These are phyloP conservation scores for Heteromormyrus szaboi DNA, from an alignment of 2,797 vertebrate species.

Conservation along the genomic window DNA sequence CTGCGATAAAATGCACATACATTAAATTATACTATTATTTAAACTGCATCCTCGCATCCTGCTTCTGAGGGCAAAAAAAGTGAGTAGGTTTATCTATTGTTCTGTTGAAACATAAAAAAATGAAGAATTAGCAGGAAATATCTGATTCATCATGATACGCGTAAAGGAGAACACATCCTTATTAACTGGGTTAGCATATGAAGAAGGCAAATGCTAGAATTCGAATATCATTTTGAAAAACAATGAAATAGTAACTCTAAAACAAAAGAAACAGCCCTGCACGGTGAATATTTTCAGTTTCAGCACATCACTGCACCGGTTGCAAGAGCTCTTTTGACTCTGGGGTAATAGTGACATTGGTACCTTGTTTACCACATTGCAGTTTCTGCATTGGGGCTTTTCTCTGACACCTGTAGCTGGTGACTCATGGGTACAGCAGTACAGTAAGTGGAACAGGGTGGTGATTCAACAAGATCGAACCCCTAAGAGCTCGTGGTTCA, in stretches of 20 bases:
- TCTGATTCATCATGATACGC: not conserved
- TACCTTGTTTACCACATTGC: slow-evolving; percentile 46
- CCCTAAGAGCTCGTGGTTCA: slow-evolving; percentile 7
- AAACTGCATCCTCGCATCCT: not conserved
- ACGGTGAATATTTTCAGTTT: slow-evolving; percentile 35
- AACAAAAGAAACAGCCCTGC: slow-evolving; percentile 32
- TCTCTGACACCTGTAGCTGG: slow-evolving; percentile 49
- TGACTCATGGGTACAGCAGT: slow-evolving; percentile 45
- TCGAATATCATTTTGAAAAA: not conserved
- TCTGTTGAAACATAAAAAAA: not conserved
- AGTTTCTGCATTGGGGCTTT: slow-evolving; percentile 33
- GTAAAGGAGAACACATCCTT: not conserved
- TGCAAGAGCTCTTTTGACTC: slow-evolving; percentile 14
- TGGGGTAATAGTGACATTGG: slow-evolving; percentile 39
- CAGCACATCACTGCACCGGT: slow-evolving; percentile 15
- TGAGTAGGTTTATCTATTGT: not conserved
- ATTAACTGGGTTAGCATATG: not conserved
- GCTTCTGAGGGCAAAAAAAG: not conserved
- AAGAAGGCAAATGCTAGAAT: not conserved
- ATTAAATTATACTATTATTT: not conserved
- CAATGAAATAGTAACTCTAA: slow-evolving; percentile 24
- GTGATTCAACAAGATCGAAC: not conserved
- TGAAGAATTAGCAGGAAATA: not conserved
- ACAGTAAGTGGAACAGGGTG: slow-evolving; percentile 15
- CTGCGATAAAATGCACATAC: not conserved